A percentile compares a stretch with the other conserved stretches of the same genome.
These are phyloP conservation scores for Portevinia maculata DNA, from an alignment of 2,888 invertebrate species.

Conservation along the genomic window DNA sequence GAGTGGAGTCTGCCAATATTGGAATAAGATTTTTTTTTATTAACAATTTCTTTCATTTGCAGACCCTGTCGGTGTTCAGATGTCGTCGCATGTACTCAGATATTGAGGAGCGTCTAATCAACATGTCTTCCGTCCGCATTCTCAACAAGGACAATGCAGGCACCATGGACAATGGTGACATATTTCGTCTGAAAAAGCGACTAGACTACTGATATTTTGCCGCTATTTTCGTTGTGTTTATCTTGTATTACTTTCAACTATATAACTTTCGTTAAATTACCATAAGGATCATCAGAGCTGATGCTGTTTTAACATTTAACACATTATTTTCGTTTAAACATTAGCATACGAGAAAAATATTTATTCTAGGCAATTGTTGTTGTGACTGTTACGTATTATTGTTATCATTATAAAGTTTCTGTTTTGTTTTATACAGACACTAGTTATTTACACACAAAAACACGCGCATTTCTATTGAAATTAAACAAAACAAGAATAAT, in stretches of 20 bases:
- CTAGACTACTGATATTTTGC: conserved; percentile 82
- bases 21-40: too few relatives aligned
- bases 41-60: background rate
- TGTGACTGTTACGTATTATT: conserved; percentile 46
- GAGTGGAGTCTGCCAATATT: too few relatives aligned
- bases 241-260: conserved; percentile 81
- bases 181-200: conserved; percentile 80
- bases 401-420: conserved; percentile 25
- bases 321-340: conserved; percentile 9
- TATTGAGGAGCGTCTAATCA: conserved; percentile 80
- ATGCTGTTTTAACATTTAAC: conserved; percentile 60
- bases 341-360: conserved; percentile 11
- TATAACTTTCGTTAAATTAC: conserved; percentile 79
- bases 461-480: conserved; percentile 41
- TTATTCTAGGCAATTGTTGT: conserved; percentile 31
- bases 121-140: conserved; percentile 78
- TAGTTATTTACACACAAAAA: conserved; percentile 64
- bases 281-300: conserved; percentile 59
- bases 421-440: conserved; percentile 47
- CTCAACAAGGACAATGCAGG: conserved; percentile 79
- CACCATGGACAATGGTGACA: conserved; percentile 80
- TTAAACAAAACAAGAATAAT: background rate
- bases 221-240: conserved; percentile 80
- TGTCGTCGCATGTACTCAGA: conserved; percentile 81
- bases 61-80: conserved; percentile 79